phyloP scores from a whole-genome alignment of 2,888 invertebrate genomes.

The Leucophenga montana region DNA sequence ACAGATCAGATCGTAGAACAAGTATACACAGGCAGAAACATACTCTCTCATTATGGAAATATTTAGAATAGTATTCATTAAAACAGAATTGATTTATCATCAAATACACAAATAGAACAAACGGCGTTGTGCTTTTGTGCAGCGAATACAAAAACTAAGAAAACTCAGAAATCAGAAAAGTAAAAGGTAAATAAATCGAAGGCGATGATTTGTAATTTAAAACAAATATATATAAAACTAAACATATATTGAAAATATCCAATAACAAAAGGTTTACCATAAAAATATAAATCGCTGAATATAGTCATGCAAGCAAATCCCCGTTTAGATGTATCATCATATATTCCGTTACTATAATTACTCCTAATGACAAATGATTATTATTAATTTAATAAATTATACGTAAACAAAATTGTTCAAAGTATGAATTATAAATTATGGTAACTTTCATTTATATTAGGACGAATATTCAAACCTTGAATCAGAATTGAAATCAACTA shows the following conservation, averaged over 20 bases:
- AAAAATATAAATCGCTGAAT: slow-evolving; percentile 15
- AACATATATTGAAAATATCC: slow-evolving; percentile 1
- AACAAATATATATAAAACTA: slow-evolving; percentile 21
- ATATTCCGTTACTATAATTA: slow-evolving; percentile 52
- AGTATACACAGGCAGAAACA: slow-evolving; percentile 33
- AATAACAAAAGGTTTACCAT: slow-evolving; percentile 25
- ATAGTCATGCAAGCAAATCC: slow-evolving; percentile 10
- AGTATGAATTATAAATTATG: too few relatives aligned
- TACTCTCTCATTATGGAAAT: slow-evolving; percentile 29
- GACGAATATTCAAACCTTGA: background rate
- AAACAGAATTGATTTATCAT: slow-evolving; percentile 7
- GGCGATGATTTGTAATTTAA: slow-evolving; percentile 2
- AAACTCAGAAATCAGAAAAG: slow-evolving; percentile 29
- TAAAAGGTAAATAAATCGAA: slow-evolving; percentile 14
- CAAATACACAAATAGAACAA: too few relatives aligned
- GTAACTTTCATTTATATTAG: too few relatives aligned
- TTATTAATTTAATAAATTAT: slow-evolving; percentile 63
- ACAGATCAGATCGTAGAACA: too few relatives aligned
- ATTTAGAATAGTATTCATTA: slow-evolving; percentile 19
- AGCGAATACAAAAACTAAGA: background rate
- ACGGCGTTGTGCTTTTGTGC: too few relatives aligned
- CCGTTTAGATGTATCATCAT: slow-evolving; percentile 32
- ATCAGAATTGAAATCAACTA: background rate
- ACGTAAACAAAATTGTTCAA: slow-evolving; percentile 47
- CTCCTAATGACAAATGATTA: slow-evolving; percentile 48